A percentile compares a stretch with the other conserved stretches of the same genome.
Evolutionary conservation across 2,113 vertebrate species (phyloP).

Genomic region (Gopherus evgoodei): DNA sequence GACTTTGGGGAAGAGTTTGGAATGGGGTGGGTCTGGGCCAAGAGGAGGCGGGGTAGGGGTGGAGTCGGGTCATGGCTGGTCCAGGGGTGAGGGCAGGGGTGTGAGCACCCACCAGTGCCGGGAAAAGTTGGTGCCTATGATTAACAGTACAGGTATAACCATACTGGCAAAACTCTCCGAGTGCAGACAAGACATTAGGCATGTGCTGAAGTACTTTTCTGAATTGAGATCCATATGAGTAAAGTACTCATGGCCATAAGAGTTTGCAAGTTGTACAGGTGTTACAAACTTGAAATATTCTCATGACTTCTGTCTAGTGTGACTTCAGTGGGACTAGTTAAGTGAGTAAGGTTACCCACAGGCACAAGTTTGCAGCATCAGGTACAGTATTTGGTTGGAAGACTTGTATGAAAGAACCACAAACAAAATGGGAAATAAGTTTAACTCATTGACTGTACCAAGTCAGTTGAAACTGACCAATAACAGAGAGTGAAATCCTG

Average conservation of each 20-base stretch:
- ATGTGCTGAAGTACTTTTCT: background rate
- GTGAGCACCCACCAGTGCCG: too few relatives aligned
- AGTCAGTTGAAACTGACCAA: background rate
- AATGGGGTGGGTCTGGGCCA: too few relatives aligned
- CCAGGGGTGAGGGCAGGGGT: too few relatives aligned
- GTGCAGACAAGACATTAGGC: background rate
- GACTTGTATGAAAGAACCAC: slow-evolving; percentile 9
- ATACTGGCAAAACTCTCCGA: background rate
- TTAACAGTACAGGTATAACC: background rate
- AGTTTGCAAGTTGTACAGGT: background rate
- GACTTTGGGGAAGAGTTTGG: too few relatives aligned
- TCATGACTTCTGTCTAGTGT: slow-evolving; percentile 15
- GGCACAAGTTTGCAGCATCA: background rate
- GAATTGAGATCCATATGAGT: background rate
- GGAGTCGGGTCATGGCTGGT: too few relatives aligned
- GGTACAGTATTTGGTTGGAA: background rate
- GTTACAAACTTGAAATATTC: background rate
- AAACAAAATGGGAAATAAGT: slow-evolving; percentile 40
- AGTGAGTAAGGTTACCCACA: slow-evolving; percentile 19
- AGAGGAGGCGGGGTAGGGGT: too few relatives aligned
- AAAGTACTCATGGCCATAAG: background rate
- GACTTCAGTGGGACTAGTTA: slow-evolving; percentile 24
- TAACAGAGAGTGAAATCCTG: background rate
- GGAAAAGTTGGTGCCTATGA: background rate
- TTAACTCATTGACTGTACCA: slow-evolving; percentile 21